These are phyloP conservation scores for Nasua narica DNA, from an alignment of 2,797 vertebrate species.

Conservation along the genomic window DNA sequence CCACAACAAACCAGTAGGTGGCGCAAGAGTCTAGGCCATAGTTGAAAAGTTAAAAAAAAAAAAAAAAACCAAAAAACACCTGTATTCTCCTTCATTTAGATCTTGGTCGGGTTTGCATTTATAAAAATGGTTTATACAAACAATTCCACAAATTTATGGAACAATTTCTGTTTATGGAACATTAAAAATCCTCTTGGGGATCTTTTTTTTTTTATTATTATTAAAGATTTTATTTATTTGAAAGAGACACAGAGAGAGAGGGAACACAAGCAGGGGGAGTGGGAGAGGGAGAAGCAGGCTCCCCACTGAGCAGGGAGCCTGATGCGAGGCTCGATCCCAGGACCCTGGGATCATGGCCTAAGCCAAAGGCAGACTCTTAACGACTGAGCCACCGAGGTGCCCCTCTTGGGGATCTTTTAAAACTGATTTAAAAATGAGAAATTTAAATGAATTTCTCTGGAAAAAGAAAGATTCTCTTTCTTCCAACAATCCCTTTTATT, in stretches of 20 bases:
- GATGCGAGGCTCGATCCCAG: too few species aligned
- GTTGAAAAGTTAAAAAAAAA: neutral
- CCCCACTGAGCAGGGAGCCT: too few species aligned
- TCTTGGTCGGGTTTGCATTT: neutral
- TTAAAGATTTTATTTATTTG: too few species aligned
- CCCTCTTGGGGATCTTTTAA: too few species aligned
- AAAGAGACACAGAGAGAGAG: too few species aligned
- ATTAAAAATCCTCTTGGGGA: neutral
- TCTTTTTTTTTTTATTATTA: too few species aligned
- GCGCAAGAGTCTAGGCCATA: constrained; percentile 25
- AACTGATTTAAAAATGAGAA: neutral
- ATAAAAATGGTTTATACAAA: neutral
- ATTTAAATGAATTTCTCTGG: neutral
- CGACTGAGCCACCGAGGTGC: too few species aligned
- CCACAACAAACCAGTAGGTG: constrained; percentile 15
- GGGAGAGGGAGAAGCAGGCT: too few species aligned
- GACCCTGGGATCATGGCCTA: too few species aligned
- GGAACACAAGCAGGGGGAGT: too few species aligned
- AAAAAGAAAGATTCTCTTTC: neutral
- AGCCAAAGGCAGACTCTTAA: too few species aligned
- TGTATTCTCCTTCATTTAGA: neutral
- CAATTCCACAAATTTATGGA: neutral
- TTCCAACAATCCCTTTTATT: neutral
- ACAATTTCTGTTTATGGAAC: neutral
- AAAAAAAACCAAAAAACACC: too few species aligned